Evolutionary conservation across 2,113 vertebrate species (phyloP).

Genomic region (Malurus cyaneus): DNA sequence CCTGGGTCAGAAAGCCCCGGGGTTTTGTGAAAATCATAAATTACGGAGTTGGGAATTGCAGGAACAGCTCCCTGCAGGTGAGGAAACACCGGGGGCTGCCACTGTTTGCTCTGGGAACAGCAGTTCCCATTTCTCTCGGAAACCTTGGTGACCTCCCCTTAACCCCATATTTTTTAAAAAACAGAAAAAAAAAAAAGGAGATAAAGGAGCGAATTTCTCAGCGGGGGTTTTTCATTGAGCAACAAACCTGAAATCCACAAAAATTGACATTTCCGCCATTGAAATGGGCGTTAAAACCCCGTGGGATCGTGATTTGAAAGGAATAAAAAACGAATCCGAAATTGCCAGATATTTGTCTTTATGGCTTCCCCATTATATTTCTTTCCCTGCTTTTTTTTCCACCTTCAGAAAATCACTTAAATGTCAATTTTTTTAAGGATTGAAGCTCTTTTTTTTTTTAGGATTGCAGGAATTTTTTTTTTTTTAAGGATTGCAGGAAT

Average conservation of each 20-base stretch:
- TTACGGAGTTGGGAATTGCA: not conserved
- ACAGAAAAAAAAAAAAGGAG: rapidly evolving
- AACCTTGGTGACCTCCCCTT: not conserved
- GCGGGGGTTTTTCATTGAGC: not conserved
- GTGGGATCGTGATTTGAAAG: not conserved
- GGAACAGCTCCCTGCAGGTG: not conserved
- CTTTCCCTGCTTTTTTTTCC: not conserved
- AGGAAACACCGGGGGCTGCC: not conserved
- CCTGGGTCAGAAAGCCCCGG: not conserved
- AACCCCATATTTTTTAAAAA: not conserved
- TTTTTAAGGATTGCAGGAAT: no score
- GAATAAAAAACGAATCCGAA: not conserved
- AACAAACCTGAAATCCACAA: not conserved
- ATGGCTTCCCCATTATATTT: not conserved
- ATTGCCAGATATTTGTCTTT: constrained; percentile 4
- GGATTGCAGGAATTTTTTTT: not conserved
- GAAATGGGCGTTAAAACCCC: not conserved
- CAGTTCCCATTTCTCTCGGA: not conserved
- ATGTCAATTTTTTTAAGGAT: not conserved
- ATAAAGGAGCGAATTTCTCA: not conserved
- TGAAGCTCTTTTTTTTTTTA: not conserved
- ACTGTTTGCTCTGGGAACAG: not conserved
- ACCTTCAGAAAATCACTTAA: not conserved
- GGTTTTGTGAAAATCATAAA: not conserved
- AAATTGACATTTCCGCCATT: not conserved